phyloP scores from a whole-genome alignment of 2,797 vertebrate genomes.

The Taenioides sp. region DNA sequence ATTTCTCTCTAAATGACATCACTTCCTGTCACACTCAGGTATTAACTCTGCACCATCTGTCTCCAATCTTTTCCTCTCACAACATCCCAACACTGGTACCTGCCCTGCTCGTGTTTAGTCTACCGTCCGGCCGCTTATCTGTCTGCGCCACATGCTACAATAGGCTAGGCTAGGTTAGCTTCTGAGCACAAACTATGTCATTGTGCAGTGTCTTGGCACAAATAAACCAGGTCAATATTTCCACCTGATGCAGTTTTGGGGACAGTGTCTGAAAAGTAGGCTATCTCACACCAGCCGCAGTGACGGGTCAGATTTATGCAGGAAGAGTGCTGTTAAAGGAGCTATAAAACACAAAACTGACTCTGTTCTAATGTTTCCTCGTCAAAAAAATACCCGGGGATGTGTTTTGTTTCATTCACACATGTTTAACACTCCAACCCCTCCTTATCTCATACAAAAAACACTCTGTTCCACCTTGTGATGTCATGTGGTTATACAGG shows the following conservation, averaged over 20 bases:
- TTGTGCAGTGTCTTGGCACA: slow-evolving; percentile 55
- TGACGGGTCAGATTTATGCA: neutral
- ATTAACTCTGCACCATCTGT: slow-evolving; percentile 33
- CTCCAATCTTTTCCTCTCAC: slow-evolving; percentile 39
- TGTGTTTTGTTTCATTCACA: too few species aligned
- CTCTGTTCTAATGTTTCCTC: too few species aligned
- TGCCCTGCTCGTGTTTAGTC: slow-evolving; percentile 67
- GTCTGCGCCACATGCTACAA: slow-evolving; percentile 40
- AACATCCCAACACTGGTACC: slow-evolving; percentile 52
- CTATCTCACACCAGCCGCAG: neutral
- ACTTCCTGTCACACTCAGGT: slow-evolving; percentile 9
- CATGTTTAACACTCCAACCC: too few species aligned
- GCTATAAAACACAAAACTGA: neutral
- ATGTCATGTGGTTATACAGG: too few species aligned
- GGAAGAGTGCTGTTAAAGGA: neutral
- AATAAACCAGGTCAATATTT: slow-evolving; percentile 65
- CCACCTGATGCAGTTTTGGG: slow-evolving; percentile 43
- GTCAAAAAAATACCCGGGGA: too few species aligned
- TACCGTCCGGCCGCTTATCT: slow-evolving; percentile 49
- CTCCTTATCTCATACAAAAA: too few species aligned
- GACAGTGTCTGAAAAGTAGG: slow-evolving; percentile 11
- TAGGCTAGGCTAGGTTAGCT: slow-evolving; percentile 33
- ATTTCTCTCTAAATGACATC: neutral
- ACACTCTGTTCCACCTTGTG: too few species aligned
- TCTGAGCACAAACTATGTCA: slow-evolving; percentile 34